Evolutionary conservation across 2,113 vertebrate species (phyloP), one percentile per base, ranked within the genome.

Genomic region (Rallus limicola): DNA sequence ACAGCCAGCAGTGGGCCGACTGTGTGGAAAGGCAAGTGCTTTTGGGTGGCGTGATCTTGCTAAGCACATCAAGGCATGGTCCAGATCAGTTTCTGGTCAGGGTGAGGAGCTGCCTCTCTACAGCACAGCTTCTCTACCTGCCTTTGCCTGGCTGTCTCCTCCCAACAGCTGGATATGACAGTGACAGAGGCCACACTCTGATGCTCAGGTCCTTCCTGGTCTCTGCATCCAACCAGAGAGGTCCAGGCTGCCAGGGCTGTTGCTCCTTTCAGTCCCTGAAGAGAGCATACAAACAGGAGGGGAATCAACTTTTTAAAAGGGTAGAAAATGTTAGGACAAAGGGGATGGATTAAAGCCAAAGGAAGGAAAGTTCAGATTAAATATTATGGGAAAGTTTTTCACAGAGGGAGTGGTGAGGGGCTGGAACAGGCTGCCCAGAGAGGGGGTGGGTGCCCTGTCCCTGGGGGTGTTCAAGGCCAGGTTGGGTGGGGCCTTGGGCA

Each of bases 21-120:
- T 68, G 16, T 0, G 0, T 55, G 42, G 25, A 40, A 20, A 29
- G 40, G 11, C 25, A n/a, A 48, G 40, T 0, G 1, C 16, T 23
- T 67, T 44, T 19, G 36, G 23, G 3, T 71, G n/a, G 70, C 28
- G 86, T 0, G 0, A 1, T 56, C 36, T 64, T 36, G 21, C 46
- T 86, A 55, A 21, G 50, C 33, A 3, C 21, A 25, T 0, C 4
- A 20, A 38, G 16, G 3, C 83, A 71, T 3, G 6, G 20, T 40
- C 20, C 8, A 21, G 34, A 18, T 17, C 29, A 3, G 40, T 21
- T 82, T 31, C 36, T 67, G 33, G 2, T 29, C 24, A 16, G 26
- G 44, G 4, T 53, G 46, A 63, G 44, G 72, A 58, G 33, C 4
- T 65, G 44, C 38, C 36, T 86, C 10, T 64, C 29, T 16, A 6